Evolutionary conservation across 2,888 invertebrate species (phyloP).

Genomic region (Eretmocerus hayati): DNA sequence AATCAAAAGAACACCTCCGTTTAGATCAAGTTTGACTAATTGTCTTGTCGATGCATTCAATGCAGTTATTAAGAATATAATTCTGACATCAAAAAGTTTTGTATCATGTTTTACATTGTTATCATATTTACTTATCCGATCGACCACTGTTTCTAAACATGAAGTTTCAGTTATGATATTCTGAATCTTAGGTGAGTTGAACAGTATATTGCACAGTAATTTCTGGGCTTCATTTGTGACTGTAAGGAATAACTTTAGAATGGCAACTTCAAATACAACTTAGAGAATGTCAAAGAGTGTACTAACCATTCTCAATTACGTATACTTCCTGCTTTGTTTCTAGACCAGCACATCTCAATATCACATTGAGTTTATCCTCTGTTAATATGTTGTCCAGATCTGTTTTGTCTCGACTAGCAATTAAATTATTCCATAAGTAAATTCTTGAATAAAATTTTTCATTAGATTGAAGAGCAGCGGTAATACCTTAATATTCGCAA

Average conservation of each 20-base stretch:
- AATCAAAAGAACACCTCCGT: constrained; percentile 63
- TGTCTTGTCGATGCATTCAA: constrained; percentile 63
- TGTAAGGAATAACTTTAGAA: constrained; percentile 28
- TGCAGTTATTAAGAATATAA: constrained; percentile 84
- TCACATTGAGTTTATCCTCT: constrained; percentile 59
- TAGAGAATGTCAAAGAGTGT: not conserved
- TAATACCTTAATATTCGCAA: constrained; percentile 64
- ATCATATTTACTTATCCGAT: constrained; percentile 63
- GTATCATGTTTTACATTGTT: constrained; percentile 59
- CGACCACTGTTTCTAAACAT: constrained; percentile 54
- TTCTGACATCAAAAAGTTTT: constrained; percentile 79
- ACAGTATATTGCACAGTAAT: constrained; percentile 82
- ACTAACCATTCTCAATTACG: constrained; percentile 7
- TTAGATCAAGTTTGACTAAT: constrained; percentile 60
- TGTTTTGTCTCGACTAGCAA: constrained; percentile 69
- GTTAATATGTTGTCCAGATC: constrained; percentile 63
- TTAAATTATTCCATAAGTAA: constrained; percentile 20
- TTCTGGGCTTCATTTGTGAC: constrained; percentile 74
- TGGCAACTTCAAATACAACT: not conserved
- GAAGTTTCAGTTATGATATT: constrained; percentile 40
- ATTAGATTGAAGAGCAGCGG: constrained; percentile 22
- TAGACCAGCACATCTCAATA: constrained; percentile 63
- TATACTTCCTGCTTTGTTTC: constrained; percentile 6
- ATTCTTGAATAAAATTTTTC: constrained; percentile 3
- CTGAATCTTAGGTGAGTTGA: constrained; percentile 62